phyloP scores from a whole-genome alignment of 1,140 invertebrate species.

The Lutraria rhynchaena region DNA sequence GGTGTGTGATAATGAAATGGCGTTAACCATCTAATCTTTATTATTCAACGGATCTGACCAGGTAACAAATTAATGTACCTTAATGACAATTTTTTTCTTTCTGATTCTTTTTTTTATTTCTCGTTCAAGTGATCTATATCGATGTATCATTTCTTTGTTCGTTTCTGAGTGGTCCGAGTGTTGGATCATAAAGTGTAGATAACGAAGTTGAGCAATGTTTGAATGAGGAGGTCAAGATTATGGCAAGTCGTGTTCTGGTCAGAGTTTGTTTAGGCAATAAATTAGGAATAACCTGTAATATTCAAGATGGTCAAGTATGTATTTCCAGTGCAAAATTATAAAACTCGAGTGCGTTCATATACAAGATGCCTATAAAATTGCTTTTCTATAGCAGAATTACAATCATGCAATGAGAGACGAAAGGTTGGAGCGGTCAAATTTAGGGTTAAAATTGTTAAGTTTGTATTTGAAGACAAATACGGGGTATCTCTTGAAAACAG shows the following conservation, averaged over 20 bases:
- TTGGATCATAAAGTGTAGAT: conserved; percentile 54
- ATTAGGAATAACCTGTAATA: conserved; percentile 8
- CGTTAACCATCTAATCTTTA: no score
- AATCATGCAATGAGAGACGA: conserved; percentile 9
- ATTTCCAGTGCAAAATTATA: conserved; percentile 42
- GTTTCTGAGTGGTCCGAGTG: not conserved
- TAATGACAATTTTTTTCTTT: no score
- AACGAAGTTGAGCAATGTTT: conserved; percentile 35
- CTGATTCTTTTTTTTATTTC: no score
- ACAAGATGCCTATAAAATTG: conserved; percentile 30
- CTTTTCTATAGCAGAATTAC: conserved; percentile 3
- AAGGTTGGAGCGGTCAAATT: conserved; percentile 7
- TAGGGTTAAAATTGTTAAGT: no score
- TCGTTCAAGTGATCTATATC: no score
- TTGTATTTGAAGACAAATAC: no score
- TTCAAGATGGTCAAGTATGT: conserved; percentile 25
- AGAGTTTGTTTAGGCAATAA: conserved; percentile 35
- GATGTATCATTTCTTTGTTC: no score
- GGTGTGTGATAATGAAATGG: no score
- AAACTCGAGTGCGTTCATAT: conserved; percentile 27
- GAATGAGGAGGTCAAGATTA: conserved; percentile 25
- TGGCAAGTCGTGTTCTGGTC: conserved; percentile 32
- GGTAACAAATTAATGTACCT: no score
- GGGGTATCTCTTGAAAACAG: no score
- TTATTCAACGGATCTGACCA: no score